phyloP scores from a whole-genome alignment of 2,797 vertebrate genomes.

The Lutjanus argentimaculatus region DNA sequence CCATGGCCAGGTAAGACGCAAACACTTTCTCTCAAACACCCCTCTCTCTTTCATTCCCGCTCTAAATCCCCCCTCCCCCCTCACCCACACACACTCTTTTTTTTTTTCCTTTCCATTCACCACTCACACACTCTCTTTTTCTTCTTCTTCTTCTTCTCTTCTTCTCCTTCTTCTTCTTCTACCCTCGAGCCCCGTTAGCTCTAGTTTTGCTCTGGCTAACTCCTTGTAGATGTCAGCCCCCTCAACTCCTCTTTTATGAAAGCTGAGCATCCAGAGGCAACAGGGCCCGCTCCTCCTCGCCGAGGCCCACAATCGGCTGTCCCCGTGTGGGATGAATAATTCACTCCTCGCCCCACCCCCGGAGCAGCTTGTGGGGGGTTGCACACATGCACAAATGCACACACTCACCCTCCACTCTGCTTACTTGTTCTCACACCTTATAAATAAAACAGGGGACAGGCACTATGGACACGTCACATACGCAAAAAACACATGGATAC shows the following conservation, averaged over 20 bases:
- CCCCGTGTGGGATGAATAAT: constrained; percentile 85
- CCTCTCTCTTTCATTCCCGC: constrained; percentile 51
- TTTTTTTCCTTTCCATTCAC: constrained; percentile 59
- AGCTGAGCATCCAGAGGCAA: constrained; percentile 65
- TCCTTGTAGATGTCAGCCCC: constrained; percentile 54
- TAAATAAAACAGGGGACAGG: constrained; percentile 76
- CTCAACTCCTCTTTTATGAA: constrained; percentile 45
- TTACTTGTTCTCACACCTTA: constrained; percentile 64
- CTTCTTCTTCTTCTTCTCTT: constrained; percentile 30
- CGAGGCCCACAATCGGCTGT: constrained; percentile 67
- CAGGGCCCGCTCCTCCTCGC: constrained; percentile 63
- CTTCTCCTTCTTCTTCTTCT: constrained; percentile 23
- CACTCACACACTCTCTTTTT: constrained; percentile 46
- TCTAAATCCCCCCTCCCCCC: constrained; percentile 33
- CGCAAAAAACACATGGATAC: constrained; percentile 25
- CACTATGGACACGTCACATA: constrained; percentile 55
- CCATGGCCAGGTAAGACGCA: constrained; percentile 89
- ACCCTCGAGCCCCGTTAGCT: constrained; percentile 55
- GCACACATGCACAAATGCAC: constrained; percentile 2
- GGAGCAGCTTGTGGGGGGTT: constrained; percentile 79
- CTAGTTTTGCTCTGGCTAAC: constrained; percentile 53
- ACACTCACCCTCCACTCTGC: constrained; percentile 37
- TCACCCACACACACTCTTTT: constrained; percentile 48
- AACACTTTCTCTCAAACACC: constrained; percentile 73
- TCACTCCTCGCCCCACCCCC: constrained; percentile 82